Percentiles rank a stretch among this genome's conserved stretches.
These are phyloP conservation scores for Eristalis intricaria DNA, from an alignment of 2,888 invertebrate genomes.

Conservation along the genomic window DNA sequence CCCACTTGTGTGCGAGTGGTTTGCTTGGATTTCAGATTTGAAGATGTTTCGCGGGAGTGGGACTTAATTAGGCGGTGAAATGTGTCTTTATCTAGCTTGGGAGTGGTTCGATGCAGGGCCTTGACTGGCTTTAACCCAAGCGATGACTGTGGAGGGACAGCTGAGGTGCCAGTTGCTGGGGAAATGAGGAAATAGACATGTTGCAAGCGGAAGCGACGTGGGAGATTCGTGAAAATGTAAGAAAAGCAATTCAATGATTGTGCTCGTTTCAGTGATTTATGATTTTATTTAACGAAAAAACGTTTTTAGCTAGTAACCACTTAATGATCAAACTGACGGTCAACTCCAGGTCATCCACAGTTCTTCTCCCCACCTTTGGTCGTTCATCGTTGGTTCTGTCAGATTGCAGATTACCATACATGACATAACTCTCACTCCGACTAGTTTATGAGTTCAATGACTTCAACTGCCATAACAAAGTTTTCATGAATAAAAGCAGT, in stretches of 20 bases:
- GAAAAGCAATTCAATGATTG: too few species aligned
- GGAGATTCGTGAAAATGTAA: neutral
- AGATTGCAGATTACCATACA: neutral
- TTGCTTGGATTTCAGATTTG: neutral
- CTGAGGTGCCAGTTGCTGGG: neutral
- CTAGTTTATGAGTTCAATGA: neutral
- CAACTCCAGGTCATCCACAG: neutral
- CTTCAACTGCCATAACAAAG: neutral
- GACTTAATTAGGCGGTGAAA: constrained; percentile 2
- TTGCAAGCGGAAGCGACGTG: neutral
- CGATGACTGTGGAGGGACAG: neutral
- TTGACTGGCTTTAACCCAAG: neutral
- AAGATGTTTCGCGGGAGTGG: neutral
- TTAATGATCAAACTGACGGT: neutral
- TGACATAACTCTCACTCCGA: too few species aligned
- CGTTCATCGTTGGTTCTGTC: neutral
- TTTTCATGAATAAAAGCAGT: neutral
- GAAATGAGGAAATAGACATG: neutral
- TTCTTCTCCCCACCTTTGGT: too few species aligned
- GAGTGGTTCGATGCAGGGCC: neutral
- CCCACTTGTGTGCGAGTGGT: neutral
- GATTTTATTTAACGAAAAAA: neutral
- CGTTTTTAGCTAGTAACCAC: neutral
- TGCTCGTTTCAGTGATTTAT: neutral
- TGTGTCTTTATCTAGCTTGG: neutral